A percentile compares a stretch with the other conserved stretches of the same genome.
Evolutionary conservation across 1,140 invertebrate genomes (phyloP).

Genomic region (Atta texana): DNA sequence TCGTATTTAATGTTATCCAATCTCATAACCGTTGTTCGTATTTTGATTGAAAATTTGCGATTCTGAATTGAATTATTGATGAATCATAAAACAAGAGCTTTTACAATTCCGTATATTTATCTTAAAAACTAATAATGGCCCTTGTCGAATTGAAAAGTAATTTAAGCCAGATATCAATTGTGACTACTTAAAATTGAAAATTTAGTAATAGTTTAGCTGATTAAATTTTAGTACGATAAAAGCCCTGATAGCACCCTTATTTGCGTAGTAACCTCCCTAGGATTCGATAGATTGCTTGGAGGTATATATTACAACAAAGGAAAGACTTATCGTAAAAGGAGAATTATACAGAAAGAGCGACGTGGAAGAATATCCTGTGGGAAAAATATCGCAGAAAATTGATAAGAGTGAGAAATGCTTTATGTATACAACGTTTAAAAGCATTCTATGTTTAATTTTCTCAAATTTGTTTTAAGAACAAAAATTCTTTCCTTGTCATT

Average conservation of each 20-base stretch:
- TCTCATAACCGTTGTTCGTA: background rate
- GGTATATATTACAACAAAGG: constrained; percentile 13
- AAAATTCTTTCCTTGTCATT: background rate
- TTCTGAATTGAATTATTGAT: background rate
- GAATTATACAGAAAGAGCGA: background rate
- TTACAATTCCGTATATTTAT: background rate
- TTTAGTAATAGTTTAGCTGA: background rate
- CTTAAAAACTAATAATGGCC: background rate
- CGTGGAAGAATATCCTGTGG: background rate
- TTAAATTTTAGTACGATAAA: background rate
- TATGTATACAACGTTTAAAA: background rate
- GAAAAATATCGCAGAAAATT: background rate
- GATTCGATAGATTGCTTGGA: constrained; percentile 5
- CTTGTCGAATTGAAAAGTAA: background rate
- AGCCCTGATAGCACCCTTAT: background rate
- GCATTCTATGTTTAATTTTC: background rate
- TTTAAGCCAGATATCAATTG: background rate
- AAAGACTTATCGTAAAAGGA: background rate
- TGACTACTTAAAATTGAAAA: background rate
- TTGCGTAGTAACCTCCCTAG: background rate
- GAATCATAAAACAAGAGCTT: background rate
- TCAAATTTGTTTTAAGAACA: background rate
- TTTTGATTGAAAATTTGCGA: constrained; percentile 6
- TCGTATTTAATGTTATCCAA: background rate
- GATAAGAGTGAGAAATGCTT: background rate